phyloP scores from a whole-genome alignment of 2,113 vertebrate species.

The Sinocyclocheilus anshuiensis region DNA sequence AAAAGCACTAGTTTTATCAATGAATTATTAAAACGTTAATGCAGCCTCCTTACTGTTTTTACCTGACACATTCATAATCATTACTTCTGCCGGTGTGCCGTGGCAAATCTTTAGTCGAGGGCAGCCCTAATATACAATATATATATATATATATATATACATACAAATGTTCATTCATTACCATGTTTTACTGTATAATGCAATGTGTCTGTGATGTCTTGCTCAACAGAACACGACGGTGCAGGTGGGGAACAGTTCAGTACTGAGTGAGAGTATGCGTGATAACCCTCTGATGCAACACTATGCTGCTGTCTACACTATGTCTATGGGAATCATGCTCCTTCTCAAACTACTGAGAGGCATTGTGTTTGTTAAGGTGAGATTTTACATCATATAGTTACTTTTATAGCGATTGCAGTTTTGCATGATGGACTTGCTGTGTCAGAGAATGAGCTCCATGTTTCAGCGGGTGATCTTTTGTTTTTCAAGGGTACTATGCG shows the following conservation, averaged over 20 bases:
- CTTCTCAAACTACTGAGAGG: constrained; percentile 87
- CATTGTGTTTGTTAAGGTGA: constrained; percentile 90
- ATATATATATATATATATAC: no score
- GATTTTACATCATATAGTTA: neutral
- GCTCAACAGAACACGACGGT: constrained; percentile 80
- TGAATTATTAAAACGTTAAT: no score
- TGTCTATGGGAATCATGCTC: constrained; percentile 92
- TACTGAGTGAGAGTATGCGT: constrained; percentile 84
- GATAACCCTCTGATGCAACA: constrained; percentile 89
- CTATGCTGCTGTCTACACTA: constrained; percentile 85
- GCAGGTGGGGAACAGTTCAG: constrained; percentile 77
- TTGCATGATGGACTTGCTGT: neutral
- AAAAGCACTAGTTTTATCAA: no score
- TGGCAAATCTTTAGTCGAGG: no score
- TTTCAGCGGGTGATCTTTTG: neutral
- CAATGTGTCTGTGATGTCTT: neutral
- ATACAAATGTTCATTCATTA: neutral
- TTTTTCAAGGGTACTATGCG: constrained; percentile 81
- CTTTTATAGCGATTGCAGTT: neutral
- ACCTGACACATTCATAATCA: no score
- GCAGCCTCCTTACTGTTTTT: no score
- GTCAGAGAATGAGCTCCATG: neutral
- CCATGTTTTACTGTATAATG: neutral
- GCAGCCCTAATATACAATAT: no score
- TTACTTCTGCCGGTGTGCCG: no score